Base-by-base conservation (phyloP, 2,797 vertebrate genomes). In the Anguilla megastoma region DNA sequence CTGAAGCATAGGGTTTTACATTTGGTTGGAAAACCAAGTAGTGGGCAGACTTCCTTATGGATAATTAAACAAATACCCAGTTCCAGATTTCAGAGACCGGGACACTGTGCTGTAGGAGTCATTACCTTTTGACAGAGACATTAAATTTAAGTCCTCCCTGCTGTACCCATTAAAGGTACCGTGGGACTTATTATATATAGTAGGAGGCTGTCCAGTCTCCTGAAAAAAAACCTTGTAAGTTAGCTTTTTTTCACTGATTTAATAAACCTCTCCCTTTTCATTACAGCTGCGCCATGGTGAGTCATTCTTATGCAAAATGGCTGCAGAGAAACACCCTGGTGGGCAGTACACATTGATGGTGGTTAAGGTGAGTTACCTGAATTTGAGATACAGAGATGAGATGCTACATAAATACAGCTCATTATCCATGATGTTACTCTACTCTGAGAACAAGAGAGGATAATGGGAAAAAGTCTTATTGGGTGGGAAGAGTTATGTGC, bases 391-490 rank as follows among this genome's bases (percentile, higher is more conserved):
- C 63, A 8, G 63, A 9, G 63, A 27, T 94, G 21, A 94, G 4
- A 94, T 74, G 90, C 89, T 93, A 91, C 93, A 89, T 93, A 94
- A 94, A 93, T 95, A 94, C 94, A 95, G 92, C 94, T 92, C 93
- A 92, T 90, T 93, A 94, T 93, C 94, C 93, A 93, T 45, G 63
- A 86, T 56, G 79, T 91, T 93, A 88, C 91, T 12, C 69, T 74
- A 14, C 63, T 27, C 69, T 27, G 30, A 33, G 27, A 74, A 30
- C 69, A 33, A 33, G 69, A 33, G 10, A 74, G 69, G 30, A 12
- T 74, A 74, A 66, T 66, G 63, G 21, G 24, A 66, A 27, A 27
- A 27, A 8, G 63, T 56, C 54, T 56, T 56, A 18, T 21, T 60
- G 16, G 36, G 36, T 94, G 91, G 93, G 94, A 83, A 92, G 92